Evolutionary conservation across 1,140 invertebrate species (phyloP), one percentile per base, ranked within the genome.

Genomic region (Argopecten irradians): DNA sequence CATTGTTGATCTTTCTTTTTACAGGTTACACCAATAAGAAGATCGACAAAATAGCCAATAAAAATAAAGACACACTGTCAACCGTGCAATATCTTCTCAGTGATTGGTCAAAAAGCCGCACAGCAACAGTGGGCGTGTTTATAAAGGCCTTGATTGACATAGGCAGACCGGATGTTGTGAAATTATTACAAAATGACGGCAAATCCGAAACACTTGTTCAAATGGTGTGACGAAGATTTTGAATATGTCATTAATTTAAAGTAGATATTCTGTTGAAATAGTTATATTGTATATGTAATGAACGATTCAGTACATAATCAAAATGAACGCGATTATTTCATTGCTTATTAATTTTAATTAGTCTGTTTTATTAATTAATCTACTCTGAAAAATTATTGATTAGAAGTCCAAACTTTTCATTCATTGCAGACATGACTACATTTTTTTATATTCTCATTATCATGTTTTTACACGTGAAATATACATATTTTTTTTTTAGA

Each of bases 11-110:
- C 82, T 46, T 34, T 36, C 32, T 87, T 82, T 43, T 89, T 89
- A 34, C 88, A 93, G 92, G 92, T 88, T 93, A 92, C 83, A 90
- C 87, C 55, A 89, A 84, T 34, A 87, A 89, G n/a, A 89, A 92
- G 82, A 90, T 93, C 35, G 83, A 87, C 33, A 88, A 89, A 46
- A 92, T 92, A 84, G 92, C 92, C 88, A 84, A 84, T 35, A 88
- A 83, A 43, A 82, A 87, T n/a, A 33, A 85, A 22, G 90, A 91
- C 82, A 34, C 83, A 13, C 19, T 84, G 36, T 88, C 83, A 22
- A 88, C 86, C 16, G 88, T 89, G 71, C 88, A 89, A 7, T 87
- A 89, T 85, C 39, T 92, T 19, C 87, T 92, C 41, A 34, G 82
- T 39, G 90, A 92, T 55, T 92, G 91, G 91, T 41, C 86, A 11